Conservation (phyloP, 2,113 vertebrate species). For the Puntigrus tetrazona region DNA sequence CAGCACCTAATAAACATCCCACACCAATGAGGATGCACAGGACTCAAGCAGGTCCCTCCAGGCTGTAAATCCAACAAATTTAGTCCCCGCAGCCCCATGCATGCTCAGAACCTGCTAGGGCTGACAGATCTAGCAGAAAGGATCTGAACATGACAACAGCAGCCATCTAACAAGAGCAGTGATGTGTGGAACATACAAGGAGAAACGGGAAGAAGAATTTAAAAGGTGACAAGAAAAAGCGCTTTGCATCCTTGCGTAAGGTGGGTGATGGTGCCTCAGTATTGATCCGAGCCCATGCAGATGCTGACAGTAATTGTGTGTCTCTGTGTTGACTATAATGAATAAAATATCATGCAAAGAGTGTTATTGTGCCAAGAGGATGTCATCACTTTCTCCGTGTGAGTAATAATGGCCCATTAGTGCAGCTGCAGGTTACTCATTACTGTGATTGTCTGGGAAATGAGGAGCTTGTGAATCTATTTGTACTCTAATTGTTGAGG, state of each 20-base stretch:
- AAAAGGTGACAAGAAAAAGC: conserved; percentile 33
- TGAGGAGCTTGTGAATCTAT: conserved; percentile 54
- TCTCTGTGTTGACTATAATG: conserved; percentile 69
- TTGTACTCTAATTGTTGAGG: conserved; percentile 46
- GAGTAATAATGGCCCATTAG: conserved; percentile 65
- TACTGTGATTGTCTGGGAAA: conserved; percentile 59
- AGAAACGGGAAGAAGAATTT: not conserved
- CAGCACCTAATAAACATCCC: conserved; percentile 70
- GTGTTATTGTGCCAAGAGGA: conserved; percentile 66
- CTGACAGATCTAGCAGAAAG: not conserved
- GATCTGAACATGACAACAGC: not conserved
- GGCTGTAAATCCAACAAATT: conserved; percentile 46
- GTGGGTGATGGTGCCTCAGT: not conserved
- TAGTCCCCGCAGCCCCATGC: conserved; percentile 39
- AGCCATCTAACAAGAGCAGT: conserved; percentile 1
- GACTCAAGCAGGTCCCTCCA: conserved; percentile 3
- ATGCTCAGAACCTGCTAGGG: conserved; percentile 58
- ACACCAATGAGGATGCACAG: conserved; percentile 60
- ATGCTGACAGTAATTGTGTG: conserved; percentile 67
- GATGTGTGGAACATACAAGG: not conserved
- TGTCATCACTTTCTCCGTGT: conserved; percentile 60
- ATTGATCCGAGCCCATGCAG: conserved; percentile 58
- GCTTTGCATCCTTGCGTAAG: not conserved
- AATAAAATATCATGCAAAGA: conserved; percentile 73
- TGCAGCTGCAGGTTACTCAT: conserved; percentile 60